Evolutionary conservation across 1,140 invertebrate species (phyloP).

Genomic region (Holcopasites calliopsidis): DNA sequence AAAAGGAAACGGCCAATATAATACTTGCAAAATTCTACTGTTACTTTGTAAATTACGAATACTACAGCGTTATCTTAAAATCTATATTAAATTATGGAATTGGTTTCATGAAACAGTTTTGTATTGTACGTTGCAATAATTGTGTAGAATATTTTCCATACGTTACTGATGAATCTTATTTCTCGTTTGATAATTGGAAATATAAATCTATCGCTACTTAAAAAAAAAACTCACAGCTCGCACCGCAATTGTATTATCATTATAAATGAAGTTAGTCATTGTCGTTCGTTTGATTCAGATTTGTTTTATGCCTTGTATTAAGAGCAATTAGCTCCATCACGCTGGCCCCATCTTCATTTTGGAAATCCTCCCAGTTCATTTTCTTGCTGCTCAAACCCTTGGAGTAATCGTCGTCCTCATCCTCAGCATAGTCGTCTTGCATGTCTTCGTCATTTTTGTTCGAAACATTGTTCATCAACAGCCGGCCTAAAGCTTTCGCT

Average conservation of each 20-base stretch:
- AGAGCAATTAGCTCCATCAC: constrained; percentile 33
- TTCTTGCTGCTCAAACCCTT: not conserved
- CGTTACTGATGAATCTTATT: no score
- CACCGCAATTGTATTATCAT: no score
- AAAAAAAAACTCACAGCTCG: no score
- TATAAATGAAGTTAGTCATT: not conserved
- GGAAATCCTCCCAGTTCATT: constrained; percentile 7
- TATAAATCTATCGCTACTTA: no score
- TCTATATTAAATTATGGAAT: no score
- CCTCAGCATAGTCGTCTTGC: constrained; percentile 8
- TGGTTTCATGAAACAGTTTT: no score
- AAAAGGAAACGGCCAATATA: no score
- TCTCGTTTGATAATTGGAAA: no score
- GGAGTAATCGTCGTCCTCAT: not conserved
- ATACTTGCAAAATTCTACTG: no score
- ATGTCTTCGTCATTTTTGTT: not conserved
- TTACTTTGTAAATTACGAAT: not conserved
- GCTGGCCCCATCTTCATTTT: constrained; percentile 1
- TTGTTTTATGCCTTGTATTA: not conserved
- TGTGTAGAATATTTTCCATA: no score
- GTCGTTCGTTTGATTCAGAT: not conserved
- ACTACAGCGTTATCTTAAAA: no score
- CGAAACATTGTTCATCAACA: not conserved
- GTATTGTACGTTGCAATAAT: no score
- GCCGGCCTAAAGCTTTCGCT: not conserved